Base-by-base conservation (phyloP, 2,888 invertebrate species). In the Heliconius erato region DNA sequence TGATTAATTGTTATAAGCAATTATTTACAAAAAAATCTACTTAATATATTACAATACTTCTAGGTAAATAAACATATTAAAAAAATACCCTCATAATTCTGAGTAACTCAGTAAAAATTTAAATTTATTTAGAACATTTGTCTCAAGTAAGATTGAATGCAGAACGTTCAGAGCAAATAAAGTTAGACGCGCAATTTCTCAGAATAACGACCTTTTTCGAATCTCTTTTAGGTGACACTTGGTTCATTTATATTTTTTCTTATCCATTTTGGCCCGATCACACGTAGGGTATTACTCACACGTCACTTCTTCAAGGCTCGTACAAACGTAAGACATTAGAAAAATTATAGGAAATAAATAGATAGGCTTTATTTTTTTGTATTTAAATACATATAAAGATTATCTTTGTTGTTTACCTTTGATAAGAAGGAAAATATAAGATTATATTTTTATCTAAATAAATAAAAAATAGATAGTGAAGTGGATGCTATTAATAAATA, bases 221-320 rank as follows among this genome's bases (percentile, higher is more conserved):
- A 94, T 94, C 94, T 94, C 93, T 90, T 92, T 92, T 93, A 90
- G 92, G 94, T 93, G 94, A 93, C 94, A 91, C 91, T 91, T 88
- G 92, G 93, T 94, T 94, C 95, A 95, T 95, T 94, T 94, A 93
- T 94, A 93, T 94, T 93, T 94, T 92, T 93, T 94, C 94, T 94
- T 93, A 94, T 93, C 94, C 94, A 90, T 93, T 94, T 91, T 91
- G 90, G 89, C 92, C 92, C 93, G 92, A 94, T 95, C 95, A 94
- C 94, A 93, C 93, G 92, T 92, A 87, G 90, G 90, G 91, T 91
- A 92, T 94, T 93, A 93, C 91, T 94, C 93, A 93, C 89, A 91
- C 88, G 91, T 91, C 90, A 86, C 88, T 90, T 89, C 88, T 91
- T 93, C 92, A 78, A 78, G 54, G 65, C 28, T 67, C 78, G 80